phyloP scores from a whole-genome alignment of 1,140 invertebrate genomes.

The Ericerus pela region DNA sequence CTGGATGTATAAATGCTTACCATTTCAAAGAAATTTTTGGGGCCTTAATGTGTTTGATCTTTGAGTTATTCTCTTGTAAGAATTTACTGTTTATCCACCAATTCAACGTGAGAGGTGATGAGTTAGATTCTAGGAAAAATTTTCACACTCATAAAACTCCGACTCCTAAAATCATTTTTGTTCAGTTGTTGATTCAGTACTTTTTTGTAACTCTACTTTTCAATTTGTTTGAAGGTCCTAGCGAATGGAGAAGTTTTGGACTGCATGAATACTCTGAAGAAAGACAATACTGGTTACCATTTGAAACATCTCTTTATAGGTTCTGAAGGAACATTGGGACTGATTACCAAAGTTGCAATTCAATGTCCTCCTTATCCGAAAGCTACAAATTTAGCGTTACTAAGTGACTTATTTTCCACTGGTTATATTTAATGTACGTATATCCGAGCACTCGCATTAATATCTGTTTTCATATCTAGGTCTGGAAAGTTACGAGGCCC shows the following conservation, averaged over 20 bases:
- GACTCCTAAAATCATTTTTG: too few relatives aligned
- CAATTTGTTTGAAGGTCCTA: slow-evolving; percentile 48
- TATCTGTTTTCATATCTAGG: slow-evolving; percentile 36
- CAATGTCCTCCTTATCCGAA: slow-evolving; percentile 70
- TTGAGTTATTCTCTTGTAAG: too few relatives aligned
- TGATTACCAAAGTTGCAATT: slow-evolving; percentile 84
- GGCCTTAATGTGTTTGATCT: too few relatives aligned
- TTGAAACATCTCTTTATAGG: slow-evolving; percentile 95
- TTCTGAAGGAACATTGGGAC: slow-evolving; percentile 87
- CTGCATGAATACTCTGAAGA: slow-evolving; percentile 70
- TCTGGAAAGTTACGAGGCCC: slow-evolving; percentile 53
- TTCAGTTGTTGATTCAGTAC: too few relatives aligned
- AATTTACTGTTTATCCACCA: too few relatives aligned
- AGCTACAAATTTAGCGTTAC: slow-evolving; percentile 65
- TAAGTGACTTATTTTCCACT: slow-evolving; percentile 44
- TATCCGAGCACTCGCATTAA: not conserved
- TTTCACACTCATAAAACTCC: not conserved
- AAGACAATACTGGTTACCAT: slow-evolving; percentile 96
- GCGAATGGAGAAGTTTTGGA: slow-evolving; percentile 78
- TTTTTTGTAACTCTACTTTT: too few relatives aligned
- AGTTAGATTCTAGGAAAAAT: not conserved
- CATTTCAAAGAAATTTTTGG: too few relatives aligned
- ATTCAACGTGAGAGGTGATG: too few relatives aligned
- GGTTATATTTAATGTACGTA: slow-evolving; percentile 13
- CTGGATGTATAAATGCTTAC: too few relatives aligned